Evolutionary conservation across 2,888 invertebrate genomes (phyloP), one percentile per base, ranked within the genome.

Genomic region (Nebria brevicollis): DNA sequence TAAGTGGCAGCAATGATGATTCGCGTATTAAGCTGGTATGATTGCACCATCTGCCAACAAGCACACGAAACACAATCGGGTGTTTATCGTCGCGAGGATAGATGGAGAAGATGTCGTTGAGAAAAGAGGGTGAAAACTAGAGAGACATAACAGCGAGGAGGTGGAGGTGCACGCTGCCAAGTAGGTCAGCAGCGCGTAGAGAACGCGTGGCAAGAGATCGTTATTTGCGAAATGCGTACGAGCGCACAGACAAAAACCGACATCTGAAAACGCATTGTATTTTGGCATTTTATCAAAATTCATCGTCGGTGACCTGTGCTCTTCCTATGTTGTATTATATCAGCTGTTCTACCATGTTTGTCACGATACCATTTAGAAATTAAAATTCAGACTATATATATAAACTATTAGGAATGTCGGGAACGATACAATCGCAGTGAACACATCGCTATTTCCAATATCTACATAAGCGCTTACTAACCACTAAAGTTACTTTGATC

Each of bases 281-380:
- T 68, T 70, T 77, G 77, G 77, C 77, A 70, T 34, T 25, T 25
- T 42, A 70, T 77, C 77, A 77, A 77, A 54, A 54, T 43, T 20
- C 13, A 34, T 41, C 42, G 42, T 11, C 73, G 26, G 70, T 66
- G 77, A 20, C 1, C 25, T 6, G 6, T 26, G 13, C 54, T 8
- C 54, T 54, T 54, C 54, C 54, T 66, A 66, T 34, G 66, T 20
- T 34, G 42, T 41, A 70, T 15, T 68, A 41, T 15, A 34, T 77
- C 77, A 77, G 77, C 77, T 77, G 77, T 77, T 77, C 70, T 41
- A 54, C 64, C 11, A 41, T 43, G 77, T 77, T 41, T 73, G 73
- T 42, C 73, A 41, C 41, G 41, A 72, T 66, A 25, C n/a, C 7
- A 11, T 34, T 34, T 34, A 20, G 34, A 4, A 34, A 34, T 5